Evolutionary conservation across 1,140 invertebrate genomes (phyloP).

Genomic region (Pachyrhynchus sulphureomaculatus): DNA sequence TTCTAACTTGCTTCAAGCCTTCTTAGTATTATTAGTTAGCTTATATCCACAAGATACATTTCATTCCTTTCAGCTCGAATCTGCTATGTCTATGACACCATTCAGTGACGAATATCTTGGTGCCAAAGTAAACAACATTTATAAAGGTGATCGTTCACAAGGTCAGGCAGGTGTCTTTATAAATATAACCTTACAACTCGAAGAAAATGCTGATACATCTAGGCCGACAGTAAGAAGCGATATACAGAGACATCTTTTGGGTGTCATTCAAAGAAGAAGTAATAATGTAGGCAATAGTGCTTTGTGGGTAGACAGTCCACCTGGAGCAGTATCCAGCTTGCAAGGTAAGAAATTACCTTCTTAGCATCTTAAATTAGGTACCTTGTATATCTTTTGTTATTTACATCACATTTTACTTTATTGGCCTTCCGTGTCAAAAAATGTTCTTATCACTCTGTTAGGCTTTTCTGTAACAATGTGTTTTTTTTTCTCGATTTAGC

Average conservation of each 20-base stretch:
- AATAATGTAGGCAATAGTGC: slow-evolving; percentile 86
- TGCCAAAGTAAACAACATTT: slow-evolving; percentile 78
- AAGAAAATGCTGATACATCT: slow-evolving; percentile 70
- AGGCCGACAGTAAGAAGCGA: slow-evolving; percentile 68
- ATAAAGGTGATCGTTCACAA: slow-evolving; percentile 65
- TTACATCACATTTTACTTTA: not conserved
- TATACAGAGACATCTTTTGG: slow-evolving; percentile 80
- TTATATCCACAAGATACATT: too few relatives aligned
- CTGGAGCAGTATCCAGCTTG: slow-evolving; percentile 56
- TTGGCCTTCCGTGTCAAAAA: too few relatives aligned
- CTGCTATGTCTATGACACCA: slow-evolving; percentile 86
- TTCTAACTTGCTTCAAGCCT: too few relatives aligned
- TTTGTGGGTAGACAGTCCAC: slow-evolving; percentile 77
- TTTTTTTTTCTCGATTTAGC: too few relatives aligned
- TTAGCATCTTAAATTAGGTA: not conserved
- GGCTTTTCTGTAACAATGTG: too few relatives aligned
- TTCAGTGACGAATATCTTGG: slow-evolving; percentile 84
- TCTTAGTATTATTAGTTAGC: too few relatives aligned
- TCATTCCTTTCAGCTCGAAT: slow-evolving; percentile 78
- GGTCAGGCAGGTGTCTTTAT: slow-evolving; percentile 74
- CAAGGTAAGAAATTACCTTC: slow-evolving; percentile 39
- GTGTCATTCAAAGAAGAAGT: slow-evolving; percentile 75
- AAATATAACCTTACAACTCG: slow-evolving; percentile 76
- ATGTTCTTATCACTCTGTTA: too few relatives aligned
- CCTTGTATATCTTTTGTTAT: not conserved